Percentiles rank a stretch among this genome's conserved stretches.
Conservation (phyloP, 1,140 invertebrate species). For the Adoxophyes honmai region DNA sequence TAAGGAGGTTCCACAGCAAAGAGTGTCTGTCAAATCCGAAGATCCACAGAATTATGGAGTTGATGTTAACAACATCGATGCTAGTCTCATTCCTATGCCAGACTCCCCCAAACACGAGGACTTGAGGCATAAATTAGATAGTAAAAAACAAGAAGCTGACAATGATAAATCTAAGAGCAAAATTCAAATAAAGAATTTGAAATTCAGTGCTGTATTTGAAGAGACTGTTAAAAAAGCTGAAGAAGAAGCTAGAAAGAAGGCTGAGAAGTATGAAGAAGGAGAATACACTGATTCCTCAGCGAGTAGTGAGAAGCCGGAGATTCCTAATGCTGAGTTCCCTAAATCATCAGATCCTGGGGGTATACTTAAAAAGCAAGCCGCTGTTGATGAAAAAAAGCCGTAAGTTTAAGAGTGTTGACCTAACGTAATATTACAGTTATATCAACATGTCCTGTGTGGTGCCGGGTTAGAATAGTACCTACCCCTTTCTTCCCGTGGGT, state of each 20-base stretch:
- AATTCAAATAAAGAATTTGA: constrained; percentile 82
- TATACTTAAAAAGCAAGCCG: constrained; percentile 67
- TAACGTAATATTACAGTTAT: too few species aligned
- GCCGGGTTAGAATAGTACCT: too few species aligned
- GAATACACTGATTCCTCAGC: constrained; percentile 80
- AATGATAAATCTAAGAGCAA: constrained; percentile 69
- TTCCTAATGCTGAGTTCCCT: constrained; percentile 69
- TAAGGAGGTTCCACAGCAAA: constrained; percentile 27
- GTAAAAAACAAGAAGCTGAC: constrained; percentile 42
- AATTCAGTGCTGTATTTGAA: constrained; percentile 82
- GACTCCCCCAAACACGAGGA: constrained; percentile 48
- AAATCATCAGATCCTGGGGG: constrained; percentile 66
- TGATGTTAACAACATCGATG: constrained; percentile 31
- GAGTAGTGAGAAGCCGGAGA: constrained; percentile 74
- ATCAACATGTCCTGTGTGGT: too few species aligned
- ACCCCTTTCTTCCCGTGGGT: too few species aligned
- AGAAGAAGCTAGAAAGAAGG: constrained; percentile 80
- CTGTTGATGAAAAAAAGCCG: constrained; percentile 71
- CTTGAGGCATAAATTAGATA: constrained; percentile 36
- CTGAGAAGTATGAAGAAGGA: constrained; percentile 80
- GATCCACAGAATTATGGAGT: constrained; percentile 4
- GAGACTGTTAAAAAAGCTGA: constrained; percentile 82
- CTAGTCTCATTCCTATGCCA: constrained; percentile 55
- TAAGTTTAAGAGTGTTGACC: constrained; percentile 37
- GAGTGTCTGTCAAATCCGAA: constrained; percentile 20